Evolutionary conservation across 2,797 vertebrate species (phyloP), one percentile per base, ranked within the genome.

Genomic region (Ciconia nigra): DNA sequence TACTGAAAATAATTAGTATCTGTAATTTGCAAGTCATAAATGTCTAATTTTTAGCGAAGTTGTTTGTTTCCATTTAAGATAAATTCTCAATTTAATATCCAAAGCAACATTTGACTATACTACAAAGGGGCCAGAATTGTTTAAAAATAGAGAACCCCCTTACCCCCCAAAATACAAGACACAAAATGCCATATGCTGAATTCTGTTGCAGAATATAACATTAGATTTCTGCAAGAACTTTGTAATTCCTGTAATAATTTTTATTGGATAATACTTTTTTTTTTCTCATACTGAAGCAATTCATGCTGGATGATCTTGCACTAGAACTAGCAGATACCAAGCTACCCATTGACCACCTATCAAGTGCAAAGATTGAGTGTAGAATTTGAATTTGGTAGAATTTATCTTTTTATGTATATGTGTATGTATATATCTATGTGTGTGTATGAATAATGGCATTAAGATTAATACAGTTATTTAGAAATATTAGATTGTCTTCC

Each of bases 1-100:
- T 97, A 97, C 97, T 97, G 97, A 97, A 97, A 97, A 97, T 97
- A 97, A 97, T 97, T 97, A 97, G 97, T 97, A 97, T 97, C 97
- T 97, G 97, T 97, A 97, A 97, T 97, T 97, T 97, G 97, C 97
- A 97, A 97, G 97, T 97, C 97, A 97, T 97, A 97, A 97, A 97
- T 97, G 96, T 97, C 97, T 97, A 97, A 97, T 97, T 97, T 97
- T 97, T 97, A 96, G 94, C 90, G 71, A 97, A 97, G 96, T 97
- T 97, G 97, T 97, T 97, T 97, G 97, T 97, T 97, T 97, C 97
- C 97, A 95, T 97, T 97, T 97, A 96, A 97, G 97, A 97, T 96
- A 97, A 97, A 97, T 97, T 97, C 88, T 96, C 96, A 97, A 97
- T 97, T 97, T 97, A 96, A 96, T 96, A 95, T 95, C 97, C 88